Evolutionary conservation across 2,113 vertebrate species (phyloP).

Genomic region (Passerina amoena): DNA sequence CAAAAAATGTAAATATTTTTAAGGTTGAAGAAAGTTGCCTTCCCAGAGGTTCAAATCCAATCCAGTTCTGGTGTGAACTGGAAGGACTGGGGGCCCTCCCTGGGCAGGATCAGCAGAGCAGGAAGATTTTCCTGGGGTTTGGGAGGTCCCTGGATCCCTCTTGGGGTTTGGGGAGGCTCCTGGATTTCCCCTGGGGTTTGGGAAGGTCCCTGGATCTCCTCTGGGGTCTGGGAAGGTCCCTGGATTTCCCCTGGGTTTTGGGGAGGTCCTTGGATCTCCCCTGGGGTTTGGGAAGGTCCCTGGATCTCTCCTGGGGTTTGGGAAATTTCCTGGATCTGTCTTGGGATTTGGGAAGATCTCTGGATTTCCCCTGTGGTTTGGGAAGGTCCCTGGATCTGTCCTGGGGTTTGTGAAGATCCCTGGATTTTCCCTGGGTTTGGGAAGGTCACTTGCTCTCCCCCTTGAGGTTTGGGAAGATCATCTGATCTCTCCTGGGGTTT

Average conservation of each 20-base stretch:
- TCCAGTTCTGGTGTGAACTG: background rate
- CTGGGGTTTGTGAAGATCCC: too few species aligned
- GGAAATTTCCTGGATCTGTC: background rate
- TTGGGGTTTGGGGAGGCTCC: background rate
- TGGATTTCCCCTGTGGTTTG: accelerated
- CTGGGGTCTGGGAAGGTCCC: background rate
- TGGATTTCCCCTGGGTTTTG: accelerated
- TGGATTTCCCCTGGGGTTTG: accelerated
- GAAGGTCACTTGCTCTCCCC: too few species aligned
- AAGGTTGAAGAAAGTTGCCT: background rate
- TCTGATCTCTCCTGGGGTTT: too few species aligned
- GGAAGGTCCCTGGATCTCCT: background rate
- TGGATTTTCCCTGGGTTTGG: too few species aligned
- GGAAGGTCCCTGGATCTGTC: background rate
- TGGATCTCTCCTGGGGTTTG: accelerated
- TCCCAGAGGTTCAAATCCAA: accelerated
- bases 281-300: background rate
- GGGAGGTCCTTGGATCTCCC: background rate
- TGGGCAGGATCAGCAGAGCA: background rate
- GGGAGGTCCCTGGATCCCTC: background rate
- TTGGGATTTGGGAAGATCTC: background rate
- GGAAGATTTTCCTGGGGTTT: background rate
- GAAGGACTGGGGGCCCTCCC: background rate
- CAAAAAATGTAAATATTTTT: background rate
- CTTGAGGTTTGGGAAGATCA: too few species aligned